Percentiles rank a stretch among this genome's conserved stretches.
phyloP scores from a whole-genome alignment of 2,113 vertebrate genomes.

The Nymphicus hollandicus region DNA sequence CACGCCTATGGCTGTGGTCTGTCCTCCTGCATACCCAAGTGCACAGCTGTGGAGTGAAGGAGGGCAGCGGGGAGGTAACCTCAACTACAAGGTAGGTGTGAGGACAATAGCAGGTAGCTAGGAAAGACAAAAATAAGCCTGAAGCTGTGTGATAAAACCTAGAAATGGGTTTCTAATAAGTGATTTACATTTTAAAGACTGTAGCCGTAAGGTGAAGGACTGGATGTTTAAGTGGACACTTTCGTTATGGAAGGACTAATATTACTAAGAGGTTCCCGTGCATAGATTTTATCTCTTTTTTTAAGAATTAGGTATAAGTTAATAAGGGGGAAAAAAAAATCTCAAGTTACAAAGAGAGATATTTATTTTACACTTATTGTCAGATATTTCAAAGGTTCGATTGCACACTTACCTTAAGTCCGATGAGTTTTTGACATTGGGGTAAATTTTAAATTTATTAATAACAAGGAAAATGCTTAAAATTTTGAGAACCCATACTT shows the following conservation, averaged over 20 bases:
- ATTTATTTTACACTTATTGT: neutral
- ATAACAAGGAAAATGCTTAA: neutral
- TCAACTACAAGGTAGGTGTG: neutral
- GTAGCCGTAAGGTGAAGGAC: neutral
- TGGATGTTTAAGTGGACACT: neutral
- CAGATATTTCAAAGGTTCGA: neutral
- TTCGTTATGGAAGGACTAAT: neutral
- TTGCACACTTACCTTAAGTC: neutral
- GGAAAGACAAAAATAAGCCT: neutral
- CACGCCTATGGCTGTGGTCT: neutral
- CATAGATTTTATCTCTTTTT: neutral
- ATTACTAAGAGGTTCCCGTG: neutral
- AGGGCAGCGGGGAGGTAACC: neutral
- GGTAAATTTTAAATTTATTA: neutral
- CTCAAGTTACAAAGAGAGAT: neutral
- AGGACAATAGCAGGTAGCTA: neutral
- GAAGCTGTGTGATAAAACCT: neutral
- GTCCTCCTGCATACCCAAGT: neutral
- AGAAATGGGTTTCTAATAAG: neutral
- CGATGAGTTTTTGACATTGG: neutral
- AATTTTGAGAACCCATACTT: neutral
- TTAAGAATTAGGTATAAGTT: neutral
- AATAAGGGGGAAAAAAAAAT: neutral
- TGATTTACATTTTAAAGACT: neutral
- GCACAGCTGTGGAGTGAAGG: neutral